These are phyloP conservation scores for Odocoileus virginianus DNA, from an alignment of 2,113 vertebrate genomes.

Conservation along the genomic window DNA sequence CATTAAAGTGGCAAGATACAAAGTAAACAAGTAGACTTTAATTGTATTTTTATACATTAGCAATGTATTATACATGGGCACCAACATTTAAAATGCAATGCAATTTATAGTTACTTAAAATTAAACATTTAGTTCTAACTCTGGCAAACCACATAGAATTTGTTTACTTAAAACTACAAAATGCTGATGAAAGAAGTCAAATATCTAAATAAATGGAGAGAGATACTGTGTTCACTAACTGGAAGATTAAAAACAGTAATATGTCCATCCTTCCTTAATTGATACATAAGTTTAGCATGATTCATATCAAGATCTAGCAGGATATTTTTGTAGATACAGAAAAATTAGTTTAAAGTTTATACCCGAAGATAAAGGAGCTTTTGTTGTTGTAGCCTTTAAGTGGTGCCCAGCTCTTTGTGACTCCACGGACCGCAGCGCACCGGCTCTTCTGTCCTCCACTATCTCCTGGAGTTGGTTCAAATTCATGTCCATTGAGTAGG, in stretches of 20 bases:
- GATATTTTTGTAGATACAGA: not conserved
- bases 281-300: not conserved
- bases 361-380: not conserved
- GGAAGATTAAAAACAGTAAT: not conserved
- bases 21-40: not conserved
- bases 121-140: not conserved
- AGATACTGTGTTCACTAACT: not conserved
- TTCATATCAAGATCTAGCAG: not conserved
- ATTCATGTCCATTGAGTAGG: not conserved
- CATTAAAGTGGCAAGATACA: not conserved
- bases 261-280: not conserved
- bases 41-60: not conserved
- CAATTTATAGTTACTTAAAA: not conserved
- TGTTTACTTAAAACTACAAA: not conserved
- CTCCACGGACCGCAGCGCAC: not conserved
- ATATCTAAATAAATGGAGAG: not conserved
- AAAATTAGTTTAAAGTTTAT: not conserved
- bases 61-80: not conserved
- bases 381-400: not conserved
- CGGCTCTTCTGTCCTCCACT: not conserved
- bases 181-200: not conserved
- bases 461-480: not conserved
- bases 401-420: not conserved
- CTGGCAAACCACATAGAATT: not conserved
- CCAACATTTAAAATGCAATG: not conserved